Base-by-base conservation (phyloP, 2,797 vertebrate species). In the Atherinosoma microstoma region DNA sequence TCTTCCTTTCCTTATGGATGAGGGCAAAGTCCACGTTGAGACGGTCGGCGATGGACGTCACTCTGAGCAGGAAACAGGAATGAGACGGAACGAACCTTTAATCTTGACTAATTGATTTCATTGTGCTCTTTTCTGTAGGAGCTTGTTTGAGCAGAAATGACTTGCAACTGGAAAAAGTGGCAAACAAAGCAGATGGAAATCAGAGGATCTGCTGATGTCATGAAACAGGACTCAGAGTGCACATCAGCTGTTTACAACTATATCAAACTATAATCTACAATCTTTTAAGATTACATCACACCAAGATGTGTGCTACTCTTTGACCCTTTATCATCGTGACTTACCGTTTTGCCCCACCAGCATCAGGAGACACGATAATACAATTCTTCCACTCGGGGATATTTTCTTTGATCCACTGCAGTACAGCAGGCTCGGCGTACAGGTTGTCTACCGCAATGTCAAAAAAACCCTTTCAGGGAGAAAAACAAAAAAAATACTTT, bases 391-490 rank as follows among this genome's bases (percentile, higher is more conserved):
- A 99, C 75, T 99, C 96, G 0, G 90, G 77, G 75, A 98, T 98
- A 38, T 99, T 97, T 85, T 98, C 97, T 78, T 93, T 93, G 78
- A 99, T 96, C 97, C 97, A 98, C 84, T 98, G 96, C 59, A 99
- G 94, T 27, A 99, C 97, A 0, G 96, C 97, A 0, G 97, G 97
- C 78, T 99, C 97, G 1, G 97, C 97, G 3, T 98, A 98, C 67
- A 98, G 83, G 84, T 98, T 99, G 92, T 99, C 97, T 78, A 99
- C 97, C 0, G 97, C 97, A 35, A 99, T 98, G 88, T 99, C 97
- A 30, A 98, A 99, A 80, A 99, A 98, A 0, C 97, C 97, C 97
- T 98, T 59, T 0, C 13, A 29, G 29, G 22, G 36, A 18, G 53
- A 53, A 54, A 30, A 12, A 13, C 2, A 20, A 29, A 13, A 34